Evolutionary conservation across 2,797 vertebrate species (phyloP).

Genomic region (Sebastiscus tertius): DNA sequence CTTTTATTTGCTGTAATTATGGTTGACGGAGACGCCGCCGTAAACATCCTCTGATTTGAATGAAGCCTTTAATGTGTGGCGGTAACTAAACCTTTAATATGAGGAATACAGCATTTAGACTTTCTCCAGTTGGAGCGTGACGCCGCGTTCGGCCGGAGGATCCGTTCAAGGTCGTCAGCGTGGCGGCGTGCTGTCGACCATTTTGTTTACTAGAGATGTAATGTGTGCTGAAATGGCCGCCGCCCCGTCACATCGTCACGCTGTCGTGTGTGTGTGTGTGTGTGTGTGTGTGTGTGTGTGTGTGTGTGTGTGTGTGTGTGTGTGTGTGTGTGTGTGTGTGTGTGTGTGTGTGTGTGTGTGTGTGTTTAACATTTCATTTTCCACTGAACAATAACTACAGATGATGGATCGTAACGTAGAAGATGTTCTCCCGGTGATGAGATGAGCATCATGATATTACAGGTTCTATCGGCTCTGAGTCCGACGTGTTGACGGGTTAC

Average conservation of each 20-base stretch:
- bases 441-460: too few species aligned
- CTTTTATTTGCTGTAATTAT: conserved; percentile 62
- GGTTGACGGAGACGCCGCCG: conserved; percentile 3
- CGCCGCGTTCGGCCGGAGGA: fast-evolving
- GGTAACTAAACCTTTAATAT: fast-evolving
- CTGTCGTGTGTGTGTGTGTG: background rate
- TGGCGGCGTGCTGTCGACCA: conserved; percentile 29
- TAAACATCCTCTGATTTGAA: conserved; percentile 13
- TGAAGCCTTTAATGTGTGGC: fast-evolving
- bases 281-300: background rate
- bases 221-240: conserved; percentile 64
- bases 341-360: too few species aligned
- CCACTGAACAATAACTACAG: too few species aligned
- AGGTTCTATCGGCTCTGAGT: fast-evolving
- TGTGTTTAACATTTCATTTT: too few species aligned
- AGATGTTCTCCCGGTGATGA: too few species aligned
- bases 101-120: background rate
- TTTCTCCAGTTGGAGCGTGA: background rate
- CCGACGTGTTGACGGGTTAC: background rate
- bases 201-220: conserved; percentile 57
- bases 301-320: background rate
- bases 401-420: too few species aligned
- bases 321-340: too few species aligned
- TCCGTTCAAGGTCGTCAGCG: background rate
- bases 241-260: background rate